These are phyloP conservation scores for Temnothorax unifasciatus DNA, from an alignment of 2,888 invertebrate genomes.

Conservation along the genomic window DNA sequence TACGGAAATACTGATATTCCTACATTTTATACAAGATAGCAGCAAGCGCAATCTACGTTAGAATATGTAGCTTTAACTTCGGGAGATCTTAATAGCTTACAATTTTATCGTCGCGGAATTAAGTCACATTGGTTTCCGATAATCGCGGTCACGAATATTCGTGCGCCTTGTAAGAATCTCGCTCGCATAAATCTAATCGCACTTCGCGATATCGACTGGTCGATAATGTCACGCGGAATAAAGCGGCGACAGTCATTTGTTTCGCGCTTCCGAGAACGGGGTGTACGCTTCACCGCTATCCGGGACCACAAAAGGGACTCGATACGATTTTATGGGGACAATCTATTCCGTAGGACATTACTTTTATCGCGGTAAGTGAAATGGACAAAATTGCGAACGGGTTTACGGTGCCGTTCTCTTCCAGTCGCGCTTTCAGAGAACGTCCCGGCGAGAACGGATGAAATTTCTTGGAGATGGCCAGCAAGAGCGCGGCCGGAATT, in stretches of 20 bases:
- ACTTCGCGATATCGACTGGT: slow-evolving; percentile 39
- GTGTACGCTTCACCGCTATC: slow-evolving; percentile 40
- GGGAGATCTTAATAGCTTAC: slow-evolving; percentile 25
- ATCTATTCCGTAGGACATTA: slow-evolving; percentile 56
- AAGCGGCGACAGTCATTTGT: slow-evolving; percentile 49
- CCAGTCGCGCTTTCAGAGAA: slow-evolving; percentile 51
- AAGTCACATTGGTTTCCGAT: slow-evolving; percentile 45
- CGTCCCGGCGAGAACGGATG: slow-evolving; percentile 57
- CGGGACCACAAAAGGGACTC: slow-evolving; percentile 50
- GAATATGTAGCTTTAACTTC: slow-evolving; percentile 20
- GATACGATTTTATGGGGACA: slow-evolving; percentile 57
- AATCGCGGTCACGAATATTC: slow-evolving; percentile 26
- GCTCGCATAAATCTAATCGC: slow-evolving; percentile 50
- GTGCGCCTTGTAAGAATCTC: background rate
- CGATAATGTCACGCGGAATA: slow-evolving; percentile 48
- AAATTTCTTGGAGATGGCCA: slow-evolving; percentile 59
- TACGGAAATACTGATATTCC: slow-evolving; percentile 36
- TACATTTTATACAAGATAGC: slow-evolving; percentile 22
- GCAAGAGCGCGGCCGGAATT: slow-evolving; percentile 54
- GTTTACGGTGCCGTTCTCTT: slow-evolving; percentile 54
- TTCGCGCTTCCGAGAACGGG: slow-evolving; percentile 45
- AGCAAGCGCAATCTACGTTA: background rate
- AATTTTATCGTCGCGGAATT: slow-evolving; percentile 40
- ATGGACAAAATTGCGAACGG: slow-evolving; percentile 59
- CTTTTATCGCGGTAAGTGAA: slow-evolving; percentile 56